phyloP scores from a whole-genome alignment of 2,797 vertebrate genomes.

The Characodon lateralis region DNA sequence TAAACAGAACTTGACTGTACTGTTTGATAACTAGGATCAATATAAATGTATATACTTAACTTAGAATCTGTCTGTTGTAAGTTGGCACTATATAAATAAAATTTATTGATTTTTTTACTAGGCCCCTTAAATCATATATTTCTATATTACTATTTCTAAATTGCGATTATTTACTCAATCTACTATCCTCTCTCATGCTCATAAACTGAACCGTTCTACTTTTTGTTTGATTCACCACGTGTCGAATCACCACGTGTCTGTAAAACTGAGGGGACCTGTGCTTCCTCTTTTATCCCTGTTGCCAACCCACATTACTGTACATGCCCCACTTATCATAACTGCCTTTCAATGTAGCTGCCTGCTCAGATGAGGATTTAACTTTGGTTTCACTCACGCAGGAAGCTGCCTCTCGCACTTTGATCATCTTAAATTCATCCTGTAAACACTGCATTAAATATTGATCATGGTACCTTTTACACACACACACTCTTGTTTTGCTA shows the following conservation, averaged over 20 bases:
- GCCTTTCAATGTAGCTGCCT: constrained; percentile 17
- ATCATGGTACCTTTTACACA: constrained; percentile 29
- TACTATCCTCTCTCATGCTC: background rate
- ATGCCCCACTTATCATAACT: constrained; percentile 45
- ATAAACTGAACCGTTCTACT: background rate
- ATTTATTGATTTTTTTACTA: background rate
- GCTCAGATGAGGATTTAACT: constrained; percentile 24
- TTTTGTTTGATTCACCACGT: background rate
- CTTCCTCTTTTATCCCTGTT: background rate
- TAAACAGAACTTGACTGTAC: no score
- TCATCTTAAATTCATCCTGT: constrained; percentile 45
- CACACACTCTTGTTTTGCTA: no score
- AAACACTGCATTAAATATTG: constrained; percentile 70
- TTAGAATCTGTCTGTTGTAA: no score
- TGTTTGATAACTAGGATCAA: no score
- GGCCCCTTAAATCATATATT: background rate
- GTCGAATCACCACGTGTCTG: background rate
- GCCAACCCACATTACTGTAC: constrained; percentile 1
- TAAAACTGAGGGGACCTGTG: background rate
- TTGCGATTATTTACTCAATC: background rate
- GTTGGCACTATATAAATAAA: no score
- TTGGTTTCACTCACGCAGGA: constrained; percentile 40
- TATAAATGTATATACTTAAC: no score
- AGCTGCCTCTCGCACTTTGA: constrained; percentile 51
- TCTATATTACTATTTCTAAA: background rate